These are phyloP conservation scores for Pollenia griseotomentosa DNA, from an alignment of 2,888 invertebrate species.

Conservation along the genomic window DNA sequence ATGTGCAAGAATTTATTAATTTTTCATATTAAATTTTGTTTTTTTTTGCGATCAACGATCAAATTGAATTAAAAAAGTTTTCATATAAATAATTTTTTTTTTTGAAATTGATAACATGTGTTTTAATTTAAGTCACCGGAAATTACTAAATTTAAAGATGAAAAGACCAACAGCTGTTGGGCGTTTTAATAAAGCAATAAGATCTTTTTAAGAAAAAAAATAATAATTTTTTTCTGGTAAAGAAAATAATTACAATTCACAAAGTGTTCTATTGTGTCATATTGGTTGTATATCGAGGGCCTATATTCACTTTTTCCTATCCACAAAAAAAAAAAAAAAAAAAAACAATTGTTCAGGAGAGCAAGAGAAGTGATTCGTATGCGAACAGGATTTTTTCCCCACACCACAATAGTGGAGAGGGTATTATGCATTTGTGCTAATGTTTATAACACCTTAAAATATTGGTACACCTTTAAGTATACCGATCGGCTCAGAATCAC, in stretches of 20 bases:
- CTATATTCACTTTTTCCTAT: no score
- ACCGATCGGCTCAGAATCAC: no score
- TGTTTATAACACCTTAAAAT: no score
- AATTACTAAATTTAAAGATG: slow-evolving; percentile 14
- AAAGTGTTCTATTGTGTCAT: no score
- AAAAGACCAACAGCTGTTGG: slow-evolving; percentile 55
- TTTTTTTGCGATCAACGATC: slow-evolving; percentile 47
- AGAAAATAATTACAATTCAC: background rate
- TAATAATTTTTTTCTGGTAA: background rate
- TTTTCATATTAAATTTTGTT: slow-evolving; percentile 3
- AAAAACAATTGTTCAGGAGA: no score
- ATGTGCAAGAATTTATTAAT: background rate
- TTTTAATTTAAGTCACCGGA: slow-evolving; percentile 56
- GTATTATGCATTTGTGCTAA: background rate
- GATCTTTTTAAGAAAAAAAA: background rate
- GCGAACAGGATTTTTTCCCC: background rate
- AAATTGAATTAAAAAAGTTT: slow-evolving; percentile 33
- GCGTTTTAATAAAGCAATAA: background rate
- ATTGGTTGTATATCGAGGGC: no score
- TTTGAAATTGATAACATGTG: slow-evolving; percentile 42
- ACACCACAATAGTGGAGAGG: no score
- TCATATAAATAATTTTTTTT: background rate
- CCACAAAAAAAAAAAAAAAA: no score
- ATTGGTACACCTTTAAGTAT: no score
- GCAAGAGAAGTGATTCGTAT: no score